phyloP scores from a whole-genome alignment of 1,140 invertebrate species.

The Lethocerus indicus region DNA sequence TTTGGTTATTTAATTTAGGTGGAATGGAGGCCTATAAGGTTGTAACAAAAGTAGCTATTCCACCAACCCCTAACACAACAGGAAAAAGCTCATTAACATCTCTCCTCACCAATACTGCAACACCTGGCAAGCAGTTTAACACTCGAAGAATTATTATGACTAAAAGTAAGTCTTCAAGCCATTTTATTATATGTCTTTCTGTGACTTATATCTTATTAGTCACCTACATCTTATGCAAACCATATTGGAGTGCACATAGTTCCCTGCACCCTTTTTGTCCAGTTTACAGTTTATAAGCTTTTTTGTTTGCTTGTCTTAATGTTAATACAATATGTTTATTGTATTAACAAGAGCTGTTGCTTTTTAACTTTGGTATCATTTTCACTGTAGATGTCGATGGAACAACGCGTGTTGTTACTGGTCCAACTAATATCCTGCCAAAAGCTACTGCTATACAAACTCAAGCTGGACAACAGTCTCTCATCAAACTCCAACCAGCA shows the following conservation, averaged over 20 bases:
- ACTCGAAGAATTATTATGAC: constrained; percentile 63
- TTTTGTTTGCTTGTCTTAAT: no score
- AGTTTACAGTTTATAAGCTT: no score
- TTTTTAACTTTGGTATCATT: no score
- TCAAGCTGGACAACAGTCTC: constrained; percentile 27
- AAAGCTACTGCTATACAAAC: constrained; percentile 23
- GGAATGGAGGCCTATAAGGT: constrained; percentile 31
- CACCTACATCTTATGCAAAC: no score
- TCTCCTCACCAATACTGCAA: constrained; percentile 34
- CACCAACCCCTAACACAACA: constrained; percentile 31
- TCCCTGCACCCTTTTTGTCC: no score
- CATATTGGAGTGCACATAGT: no score
- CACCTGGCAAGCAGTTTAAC: constrained; percentile 43
- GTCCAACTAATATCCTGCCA: constrained; percentile 32
- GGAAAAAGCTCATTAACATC: constrained; percentile 50
- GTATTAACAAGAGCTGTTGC: no score
- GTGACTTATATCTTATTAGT: constrained; percentile 9
- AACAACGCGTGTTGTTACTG: constrained; percentile 51
- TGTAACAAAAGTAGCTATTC: constrained; percentile 39
- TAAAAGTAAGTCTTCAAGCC: constrained; percentile 33
- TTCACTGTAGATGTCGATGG: constrained; percentile 52
- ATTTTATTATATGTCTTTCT: constrained; percentile 5
- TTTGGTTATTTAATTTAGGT: constrained; percentile 16
- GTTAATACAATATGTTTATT: no score
- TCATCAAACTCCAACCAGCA: constrained; percentile 24